These are phyloP conservation scores for Darevskia mixta DNA, from an alignment of 2,797 vertebrate genomes.

Conservation along the genomic window DNA sequence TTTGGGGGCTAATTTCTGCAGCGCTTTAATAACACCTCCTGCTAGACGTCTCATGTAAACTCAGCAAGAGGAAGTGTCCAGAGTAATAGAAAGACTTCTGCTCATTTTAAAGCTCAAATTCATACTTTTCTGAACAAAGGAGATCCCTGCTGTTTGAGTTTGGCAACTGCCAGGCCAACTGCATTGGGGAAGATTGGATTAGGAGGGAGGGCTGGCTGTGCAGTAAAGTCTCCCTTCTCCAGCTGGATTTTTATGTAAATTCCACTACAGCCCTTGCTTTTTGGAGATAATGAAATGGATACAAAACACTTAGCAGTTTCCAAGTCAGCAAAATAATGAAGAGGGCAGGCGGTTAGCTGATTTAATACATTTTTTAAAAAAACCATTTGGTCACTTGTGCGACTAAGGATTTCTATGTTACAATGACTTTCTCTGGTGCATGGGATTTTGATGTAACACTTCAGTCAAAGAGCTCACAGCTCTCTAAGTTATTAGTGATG, in stretches of 20 bases:
- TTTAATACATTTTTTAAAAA: slow-evolving; percentile 67
- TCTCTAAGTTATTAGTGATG: slow-evolving; percentile 71
- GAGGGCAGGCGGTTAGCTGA: slow-evolving; percentile 73
- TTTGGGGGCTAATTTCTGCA: slow-evolving; percentile 81
- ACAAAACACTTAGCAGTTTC: slow-evolving; percentile 84
- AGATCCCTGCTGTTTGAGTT: slow-evolving; percentile 88
- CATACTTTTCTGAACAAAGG: slow-evolving; percentile 87
- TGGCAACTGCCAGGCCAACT: slow-evolving; percentile 82
- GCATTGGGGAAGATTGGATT: slow-evolving; percentile 92
- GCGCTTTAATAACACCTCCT: slow-evolving; percentile 85
- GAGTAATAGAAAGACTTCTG: slow-evolving; percentile 86
- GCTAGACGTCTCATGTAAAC: slow-evolving; percentile 86
- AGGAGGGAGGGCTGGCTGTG: slow-evolving; percentile 86
- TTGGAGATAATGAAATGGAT: slow-evolving; percentile 86
- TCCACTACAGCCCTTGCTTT: slow-evolving; percentile 85
- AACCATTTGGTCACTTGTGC: slow-evolving; percentile 72
- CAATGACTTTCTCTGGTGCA: slow-evolving; percentile 64
- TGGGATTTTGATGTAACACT: slow-evolving; percentile 69
- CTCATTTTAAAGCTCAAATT: slow-evolving; percentile 84
- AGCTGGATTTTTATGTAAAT: slow-evolving; percentile 93
- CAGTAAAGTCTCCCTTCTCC: slow-evolving; percentile 83
- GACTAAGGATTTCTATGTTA: slow-evolving; percentile 76
- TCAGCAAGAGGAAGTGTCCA: slow-evolving; percentile 88
- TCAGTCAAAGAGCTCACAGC: slow-evolving; percentile 69
- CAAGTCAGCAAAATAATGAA: slow-evolving; percentile 89